phyloP scores from a whole-genome alignment of 2,113 vertebrate genomes.

The Emydocephalus ijimae region DNA sequence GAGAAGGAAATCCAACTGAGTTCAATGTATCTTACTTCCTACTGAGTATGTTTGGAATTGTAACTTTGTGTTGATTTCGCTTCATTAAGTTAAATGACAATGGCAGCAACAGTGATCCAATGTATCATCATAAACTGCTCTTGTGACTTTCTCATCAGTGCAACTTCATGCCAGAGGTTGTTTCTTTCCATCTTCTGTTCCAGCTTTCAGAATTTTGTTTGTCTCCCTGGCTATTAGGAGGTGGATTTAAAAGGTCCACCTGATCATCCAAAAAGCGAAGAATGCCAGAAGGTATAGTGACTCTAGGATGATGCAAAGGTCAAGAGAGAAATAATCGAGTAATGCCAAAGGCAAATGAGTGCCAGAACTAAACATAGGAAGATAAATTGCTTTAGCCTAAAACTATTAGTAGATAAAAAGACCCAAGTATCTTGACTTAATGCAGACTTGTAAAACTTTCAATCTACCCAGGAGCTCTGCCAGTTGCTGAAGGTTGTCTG shows the following conservation, averaged over 20 bases:
- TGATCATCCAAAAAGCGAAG: not conserved
- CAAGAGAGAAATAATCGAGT: not conserved
- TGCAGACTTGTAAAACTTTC: not conserved
- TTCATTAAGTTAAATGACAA: slow-evolving; percentile 22
- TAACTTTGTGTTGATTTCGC: slow-evolving; percentile 12
- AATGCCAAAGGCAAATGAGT: not conserved
- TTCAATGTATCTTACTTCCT: slow-evolving; percentile 14
- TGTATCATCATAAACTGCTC: not conserved
- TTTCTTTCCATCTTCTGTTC: not conserved
- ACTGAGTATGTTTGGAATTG: slow-evolving; percentile 4
- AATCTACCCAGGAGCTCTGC: not conserved
- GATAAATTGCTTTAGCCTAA: not conserved
- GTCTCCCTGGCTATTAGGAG: not conserved
- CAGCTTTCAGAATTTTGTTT: not conserved
- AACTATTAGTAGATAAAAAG: not conserved
- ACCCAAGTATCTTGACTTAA: not conserved
- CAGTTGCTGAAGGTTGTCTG: not conserved
- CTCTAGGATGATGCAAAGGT: not conserved
- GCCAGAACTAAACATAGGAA: not conserved
- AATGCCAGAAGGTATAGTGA: not conserved
- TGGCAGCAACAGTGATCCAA: slow-evolving; percentile 2
- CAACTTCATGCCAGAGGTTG: not conserved
- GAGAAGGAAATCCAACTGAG: slow-evolving; percentile 8
- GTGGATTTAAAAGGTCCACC: not conserved
- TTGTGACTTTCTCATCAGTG: not conserved